Conservation (phyloP, 2,113 vertebrate species). For the Prunella himalayana region DNA sequence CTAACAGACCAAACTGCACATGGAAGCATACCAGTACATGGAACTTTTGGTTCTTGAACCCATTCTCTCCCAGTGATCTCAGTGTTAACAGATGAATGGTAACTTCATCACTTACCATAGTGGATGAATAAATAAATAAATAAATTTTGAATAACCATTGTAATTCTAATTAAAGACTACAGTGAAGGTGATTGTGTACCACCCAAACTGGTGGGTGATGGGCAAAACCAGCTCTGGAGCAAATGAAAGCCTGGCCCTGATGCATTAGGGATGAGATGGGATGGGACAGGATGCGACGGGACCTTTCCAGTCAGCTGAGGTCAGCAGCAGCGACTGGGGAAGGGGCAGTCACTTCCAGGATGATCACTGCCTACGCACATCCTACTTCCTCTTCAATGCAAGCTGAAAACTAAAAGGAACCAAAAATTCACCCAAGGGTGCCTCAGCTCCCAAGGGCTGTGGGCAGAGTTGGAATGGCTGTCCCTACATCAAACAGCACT, state of each 20-base stretch:
- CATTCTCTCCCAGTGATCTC: background rate
- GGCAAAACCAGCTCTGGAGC: background rate
- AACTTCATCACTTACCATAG: background rate
- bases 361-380: rapidly evolving
- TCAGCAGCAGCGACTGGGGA: background rate
- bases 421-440: background rate
- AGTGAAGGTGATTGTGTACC: background rate
- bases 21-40: background rate
- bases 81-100: background rate
- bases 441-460: background rate
- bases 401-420: background rate
- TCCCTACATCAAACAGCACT: background rate
- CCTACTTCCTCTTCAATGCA: background rate
- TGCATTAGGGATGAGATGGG: too few species aligned
- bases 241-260: background rate
- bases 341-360: background rate
- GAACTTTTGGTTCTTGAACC: background rate
- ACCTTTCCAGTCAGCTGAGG: background rate
- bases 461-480: background rate
- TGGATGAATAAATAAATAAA: background rate
- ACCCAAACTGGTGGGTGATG: background rate
- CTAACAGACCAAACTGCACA: background rate
- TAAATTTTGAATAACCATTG: background rate
- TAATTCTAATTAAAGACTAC: background rate
- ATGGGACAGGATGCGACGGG: background rate